Base-by-base conservation (phyloP, 2,888 invertebrate genomes). In the Acleris cristana region DNA sequence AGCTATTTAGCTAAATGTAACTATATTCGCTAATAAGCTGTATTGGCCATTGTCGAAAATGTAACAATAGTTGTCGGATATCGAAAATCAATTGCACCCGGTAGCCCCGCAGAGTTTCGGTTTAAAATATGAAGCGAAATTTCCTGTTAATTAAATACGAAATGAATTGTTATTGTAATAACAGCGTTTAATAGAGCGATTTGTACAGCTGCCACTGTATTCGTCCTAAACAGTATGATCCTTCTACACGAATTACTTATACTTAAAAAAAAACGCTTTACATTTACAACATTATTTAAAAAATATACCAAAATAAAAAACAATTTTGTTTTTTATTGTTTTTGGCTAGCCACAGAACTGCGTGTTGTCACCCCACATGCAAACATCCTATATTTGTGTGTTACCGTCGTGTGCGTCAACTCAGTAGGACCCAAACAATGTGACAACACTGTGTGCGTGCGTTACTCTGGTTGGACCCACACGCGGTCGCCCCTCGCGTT, bases 401-500 rank as follows among this genome's bases (percentile, higher is more conserved):
- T 6, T 40, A 16, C 21, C 21, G 19, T 16, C 23, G 66, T 66
- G 62, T 67, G 63, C 40, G 63, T 62, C 48, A 53, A 45, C 63
- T 45, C 62, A 52, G 63, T 45, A 53, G 67, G 58, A 48, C 48
- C 62, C 67, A 34, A 61, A 63, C 63, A 67, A 63, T 56, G 55
- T 51, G 23, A 54, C 18, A 40, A 52, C 64, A 65, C 62, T 70
- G 72, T 72, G 71, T 73, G 73, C 68, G 73, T 71, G 70, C 60
- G 65, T 66, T 61, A 66, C 65, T 60, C 73, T 75, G 78, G 80
- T 61, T 81, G 78, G 70, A 80, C 79, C 81, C 88, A 84, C 84
- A 85, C 83, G 79, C 82, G 78, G 82, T 74, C 84, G 85, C 89
- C 92, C 91, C 90, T 91, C 88, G 84, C 83, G 84, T 91, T 92